Evolutionary conservation across 2,797 vertebrate genomes (phyloP), one percentile per base, ranked within the genome.

Genomic region (Paedocypris micromegethes): DNA sequence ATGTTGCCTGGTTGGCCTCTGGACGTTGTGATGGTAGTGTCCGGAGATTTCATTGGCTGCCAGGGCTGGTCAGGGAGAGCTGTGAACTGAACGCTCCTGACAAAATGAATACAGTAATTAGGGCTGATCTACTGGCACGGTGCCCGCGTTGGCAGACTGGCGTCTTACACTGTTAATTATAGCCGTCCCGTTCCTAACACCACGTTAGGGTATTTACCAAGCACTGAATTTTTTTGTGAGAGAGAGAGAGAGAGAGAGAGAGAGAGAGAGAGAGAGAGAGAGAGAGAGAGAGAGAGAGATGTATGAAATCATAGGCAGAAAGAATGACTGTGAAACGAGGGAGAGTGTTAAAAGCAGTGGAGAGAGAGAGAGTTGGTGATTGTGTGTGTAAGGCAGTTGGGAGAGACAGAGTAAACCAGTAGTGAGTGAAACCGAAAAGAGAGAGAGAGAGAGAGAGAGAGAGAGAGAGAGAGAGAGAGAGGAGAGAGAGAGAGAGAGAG

Each of bases 81-180:
- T 69, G 83, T 82, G 83, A 88, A 90, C 87, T 88, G 89, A 89
- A 88, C 86, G 85, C 87, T 88, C 85, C 88, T 90, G 91, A 89
- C 89, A 90, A 86, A 77, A 83, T 82, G 88, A 91, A 89, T 88
- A 77, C 77, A 90, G 90, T 90, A 89, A 93, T 91, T 92, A 92
- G 91, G 90, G 89, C 86, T 91, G 91, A 92, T 90, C 88, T 87
- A 86, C 79, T 91, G 92, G 91, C 87, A 75, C 80, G 45, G 72
- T 72, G 91, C 92, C 89, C 76, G 82, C 83, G 65, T 82, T 81
- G 82, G 83, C 89, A 82, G 85, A 84, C 86, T 88, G 86, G 88
- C 79, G 84, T 90, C 88, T 88, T 79, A 84, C 6, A 78, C 78
- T 88, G 90, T 88, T 92, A 91, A 92, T 92, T 91, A 89, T 77